A percentile compares a stretch with the other conserved stretches of the same genome.
Evolutionary conservation across 1,140 invertebrate species (phyloP).

Genomic region (Anastatus disparis): DNA sequence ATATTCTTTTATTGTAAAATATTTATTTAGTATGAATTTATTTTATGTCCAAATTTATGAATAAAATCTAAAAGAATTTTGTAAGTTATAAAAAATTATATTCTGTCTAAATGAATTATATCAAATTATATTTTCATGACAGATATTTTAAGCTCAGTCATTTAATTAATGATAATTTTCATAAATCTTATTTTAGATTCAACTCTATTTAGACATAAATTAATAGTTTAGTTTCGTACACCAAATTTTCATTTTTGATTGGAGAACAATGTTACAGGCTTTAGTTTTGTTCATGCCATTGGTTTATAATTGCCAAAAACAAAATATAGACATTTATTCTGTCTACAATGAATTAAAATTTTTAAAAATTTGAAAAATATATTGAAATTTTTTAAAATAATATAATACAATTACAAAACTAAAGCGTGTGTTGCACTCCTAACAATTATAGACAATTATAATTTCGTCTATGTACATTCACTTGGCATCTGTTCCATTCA

Average conservation of each 20-base stretch:
- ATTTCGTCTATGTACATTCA: constrained; percentile 7
- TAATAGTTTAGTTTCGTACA: too few species aligned
- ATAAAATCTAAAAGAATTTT: too few species aligned
- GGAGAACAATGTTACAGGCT: not conserved
- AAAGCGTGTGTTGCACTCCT: not conserved
- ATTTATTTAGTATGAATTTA: too few species aligned
- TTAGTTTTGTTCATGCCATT: not conserved
- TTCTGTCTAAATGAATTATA: too few species aligned
- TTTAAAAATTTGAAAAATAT: too few species aligned
- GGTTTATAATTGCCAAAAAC: not conserved
- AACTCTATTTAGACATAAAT: too few species aligned
- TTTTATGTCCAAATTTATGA: too few species aligned
- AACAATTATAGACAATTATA: not conserved
- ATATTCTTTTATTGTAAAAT: too few species aligned
- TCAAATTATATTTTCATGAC: too few species aligned
- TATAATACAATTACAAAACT: constrained; percentile 8
- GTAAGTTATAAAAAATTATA: too few species aligned
- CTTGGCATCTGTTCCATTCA: too few species aligned
- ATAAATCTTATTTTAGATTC: not conserved
- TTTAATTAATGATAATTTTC: not conserved
- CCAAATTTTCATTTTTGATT: not conserved
- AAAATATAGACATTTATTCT: not conserved
- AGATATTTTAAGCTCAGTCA: constrained; percentile 8
- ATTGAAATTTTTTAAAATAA: not conserved
- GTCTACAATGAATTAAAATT: not conserved